These are phyloP conservation scores for Leptarthrus brevirostris DNA, from an alignment of 2,888 invertebrate genomes.

Conservation along the genomic window DNA sequence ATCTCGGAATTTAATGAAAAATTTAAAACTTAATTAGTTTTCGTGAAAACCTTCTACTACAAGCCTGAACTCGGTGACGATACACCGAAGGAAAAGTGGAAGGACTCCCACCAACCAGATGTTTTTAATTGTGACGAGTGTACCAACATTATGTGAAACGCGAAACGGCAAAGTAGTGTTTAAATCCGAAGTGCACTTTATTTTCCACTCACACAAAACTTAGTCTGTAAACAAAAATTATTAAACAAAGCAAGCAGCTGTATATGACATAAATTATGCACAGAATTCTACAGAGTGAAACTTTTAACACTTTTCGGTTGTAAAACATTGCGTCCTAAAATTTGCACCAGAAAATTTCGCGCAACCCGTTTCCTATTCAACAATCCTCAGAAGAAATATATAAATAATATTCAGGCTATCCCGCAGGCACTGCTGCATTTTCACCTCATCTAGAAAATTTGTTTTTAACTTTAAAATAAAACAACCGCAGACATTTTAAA, in stretches of 20 bases:
- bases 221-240: conserved; percentile 30
- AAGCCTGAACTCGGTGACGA: too few relatives aligned
- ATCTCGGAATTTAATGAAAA: too few relatives aligned
- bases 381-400: background rate
- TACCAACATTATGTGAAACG: conserved; percentile 11
- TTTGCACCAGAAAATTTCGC: background rate
- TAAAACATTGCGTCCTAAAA: background rate
- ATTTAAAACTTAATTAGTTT: too few relatives aligned
- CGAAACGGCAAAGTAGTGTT: conserved; percentile 10
- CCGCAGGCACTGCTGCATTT: too few relatives aligned
- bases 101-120: background rate
- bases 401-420: background rate
- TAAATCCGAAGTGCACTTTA: conserved; percentile 22
- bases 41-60: too few relatives aligned
- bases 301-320: conserved; percentile 1
- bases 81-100: too few relatives aligned
- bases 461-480: background rate
- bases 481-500: background rate
- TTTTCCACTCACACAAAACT: conserved; percentile 30
- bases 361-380: background rate
- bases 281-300: conserved; percentile 4
- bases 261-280: conserved; percentile 14
- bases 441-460: too few relatives aligned
- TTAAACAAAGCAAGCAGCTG: conserved; percentile 22
- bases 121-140: conserved; percentile 23